phyloP scores from a whole-genome alignment of 2,888 invertebrate genomes.

The Eurytoma adleriae region DNA sequence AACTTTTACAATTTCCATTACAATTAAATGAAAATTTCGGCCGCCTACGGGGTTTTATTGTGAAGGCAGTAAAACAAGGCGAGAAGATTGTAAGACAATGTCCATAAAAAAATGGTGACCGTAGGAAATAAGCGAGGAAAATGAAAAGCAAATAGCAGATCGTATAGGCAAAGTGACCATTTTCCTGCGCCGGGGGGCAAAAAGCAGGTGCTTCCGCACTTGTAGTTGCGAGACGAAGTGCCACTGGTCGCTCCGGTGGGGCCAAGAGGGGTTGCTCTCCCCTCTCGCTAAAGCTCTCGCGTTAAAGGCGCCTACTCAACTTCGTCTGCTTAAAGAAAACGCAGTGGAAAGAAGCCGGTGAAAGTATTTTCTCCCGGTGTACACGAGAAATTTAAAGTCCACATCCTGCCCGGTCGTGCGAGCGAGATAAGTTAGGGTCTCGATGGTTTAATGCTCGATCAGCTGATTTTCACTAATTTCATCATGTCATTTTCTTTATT shows the following conservation, averaged over 20 bases:
- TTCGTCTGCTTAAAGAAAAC: slow-evolving; percentile 3
- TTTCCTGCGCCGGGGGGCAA: slow-evolving; percentile 1
- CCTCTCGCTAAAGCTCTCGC: background rate
- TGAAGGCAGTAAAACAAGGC: no score
- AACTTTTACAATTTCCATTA: no score
- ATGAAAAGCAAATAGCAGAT: slow-evolving; percentile 47
- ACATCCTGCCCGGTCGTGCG: slow-evolving; percentile 25
- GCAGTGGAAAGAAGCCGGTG: slow-evolving; percentile 4
- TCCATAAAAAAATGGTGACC: background rate
- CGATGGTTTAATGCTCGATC: no score
- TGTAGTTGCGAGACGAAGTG: slow-evolving; percentile 1
- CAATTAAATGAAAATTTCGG: no score
- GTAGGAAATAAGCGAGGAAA: slow-evolving; percentile 23
- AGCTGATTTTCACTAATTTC: no score
- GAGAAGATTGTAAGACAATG: background rate
- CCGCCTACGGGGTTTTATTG: no score
- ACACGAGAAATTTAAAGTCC: slow-evolving; percentile 63
- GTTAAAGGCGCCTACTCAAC: slow-evolving; percentile 6
- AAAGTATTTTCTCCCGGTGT: slow-evolving; percentile 31
- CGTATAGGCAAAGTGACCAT: slow-evolving; percentile 38
- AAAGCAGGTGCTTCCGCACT: slow-evolving; percentile 38
- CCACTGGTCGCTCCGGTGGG: background rate
- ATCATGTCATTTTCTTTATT: no score
- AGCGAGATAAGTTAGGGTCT: background rate
- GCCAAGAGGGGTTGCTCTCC: slow-evolving; percentile 12